These are phyloP conservation scores for Chloroceryle aenea DNA, from an alignment of 2,113 vertebrate species.

Conservation along the genomic window DNA sequence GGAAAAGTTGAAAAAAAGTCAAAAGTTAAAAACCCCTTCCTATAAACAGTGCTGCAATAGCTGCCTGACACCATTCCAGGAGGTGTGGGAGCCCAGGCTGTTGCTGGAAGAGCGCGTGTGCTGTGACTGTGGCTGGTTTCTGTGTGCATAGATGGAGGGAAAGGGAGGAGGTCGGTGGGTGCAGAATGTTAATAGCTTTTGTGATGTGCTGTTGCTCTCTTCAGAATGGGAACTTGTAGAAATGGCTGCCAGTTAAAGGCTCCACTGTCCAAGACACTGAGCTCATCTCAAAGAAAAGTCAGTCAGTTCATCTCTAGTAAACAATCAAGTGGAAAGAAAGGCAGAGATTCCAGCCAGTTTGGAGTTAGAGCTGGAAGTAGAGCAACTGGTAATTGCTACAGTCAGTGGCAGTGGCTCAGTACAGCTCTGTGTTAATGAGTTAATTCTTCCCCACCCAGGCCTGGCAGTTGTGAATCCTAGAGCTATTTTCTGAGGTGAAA, in stretches of 20 bases:
- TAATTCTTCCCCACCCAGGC: slow-evolving; percentile 52
- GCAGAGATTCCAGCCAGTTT: not conserved
- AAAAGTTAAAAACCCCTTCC: not conserved
- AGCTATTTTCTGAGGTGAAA: slow-evolving; percentile 28
- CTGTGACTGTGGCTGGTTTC: not conserved
- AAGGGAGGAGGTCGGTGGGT: not conserved
- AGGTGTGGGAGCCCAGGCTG: not conserved
- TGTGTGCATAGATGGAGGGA: not conserved
- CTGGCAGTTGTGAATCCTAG: slow-evolving; percentile 58
- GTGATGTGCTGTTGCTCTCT: not conserved
- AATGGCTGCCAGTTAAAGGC: not conserved
- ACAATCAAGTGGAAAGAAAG: slow-evolving; percentile 6
- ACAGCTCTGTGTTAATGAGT: slow-evolving; percentile 50
- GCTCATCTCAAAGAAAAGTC: not conserved
- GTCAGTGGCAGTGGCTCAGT: not conserved
- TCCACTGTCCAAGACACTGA: not conserved
- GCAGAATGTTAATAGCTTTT: not conserved
- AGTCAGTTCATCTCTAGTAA: not conserved
- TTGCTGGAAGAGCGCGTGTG: not conserved
- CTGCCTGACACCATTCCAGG: not conserved
- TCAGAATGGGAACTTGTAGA: not conserved
- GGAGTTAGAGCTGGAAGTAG: not conserved
- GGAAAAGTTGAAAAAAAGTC: not conserved
- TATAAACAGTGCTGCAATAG: not conserved
- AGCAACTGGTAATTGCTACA: slow-evolving; percentile 16